phyloP scores from a whole-genome alignment of 1,140 invertebrate species.

The Chlorops oryzae region DNA sequence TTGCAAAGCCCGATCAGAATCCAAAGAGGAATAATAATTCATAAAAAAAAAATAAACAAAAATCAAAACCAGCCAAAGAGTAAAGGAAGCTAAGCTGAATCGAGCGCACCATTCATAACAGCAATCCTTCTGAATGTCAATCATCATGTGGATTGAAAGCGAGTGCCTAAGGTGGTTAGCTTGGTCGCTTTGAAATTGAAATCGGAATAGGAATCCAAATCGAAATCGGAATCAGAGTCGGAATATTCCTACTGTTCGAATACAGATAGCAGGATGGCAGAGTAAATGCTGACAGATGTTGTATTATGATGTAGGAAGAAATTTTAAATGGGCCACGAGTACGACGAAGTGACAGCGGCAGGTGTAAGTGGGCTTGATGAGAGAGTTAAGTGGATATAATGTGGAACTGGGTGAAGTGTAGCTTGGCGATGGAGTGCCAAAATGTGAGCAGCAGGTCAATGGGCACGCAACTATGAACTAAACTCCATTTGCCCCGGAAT shows the following conservation, averaged over 20 bases:
- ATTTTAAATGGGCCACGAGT: conserved; percentile 22
- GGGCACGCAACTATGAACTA: neutral
- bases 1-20: too few relatives aligned
- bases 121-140: conserved; percentile 14
- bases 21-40: too few relatives aligned
- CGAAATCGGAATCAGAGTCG: neutral
- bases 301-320: conserved; percentile 32
- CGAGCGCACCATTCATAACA: too few relatives aligned
- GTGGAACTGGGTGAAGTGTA: neutral
- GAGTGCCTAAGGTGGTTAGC: neutral
- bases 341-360: conserved; percentile 9
- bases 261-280: neutral
- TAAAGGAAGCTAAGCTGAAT: too few relatives aligned
- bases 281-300: conserved; percentile 37
- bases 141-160: conserved; percentile 4
- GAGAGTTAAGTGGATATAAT: neutral
- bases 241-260: too few relatives aligned
- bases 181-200: neutral
- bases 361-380: conserved; percentile 22
- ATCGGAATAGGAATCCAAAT: neutral
- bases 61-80: too few relatives aligned
- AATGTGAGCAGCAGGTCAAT: neutral
- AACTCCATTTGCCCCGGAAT: neutral
- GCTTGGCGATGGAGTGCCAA: neutral
- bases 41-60: too few relatives aligned